Base-by-base conservation (phyloP, 2,797 vertebrate genomes). In the Lepus townsendii region DNA sequence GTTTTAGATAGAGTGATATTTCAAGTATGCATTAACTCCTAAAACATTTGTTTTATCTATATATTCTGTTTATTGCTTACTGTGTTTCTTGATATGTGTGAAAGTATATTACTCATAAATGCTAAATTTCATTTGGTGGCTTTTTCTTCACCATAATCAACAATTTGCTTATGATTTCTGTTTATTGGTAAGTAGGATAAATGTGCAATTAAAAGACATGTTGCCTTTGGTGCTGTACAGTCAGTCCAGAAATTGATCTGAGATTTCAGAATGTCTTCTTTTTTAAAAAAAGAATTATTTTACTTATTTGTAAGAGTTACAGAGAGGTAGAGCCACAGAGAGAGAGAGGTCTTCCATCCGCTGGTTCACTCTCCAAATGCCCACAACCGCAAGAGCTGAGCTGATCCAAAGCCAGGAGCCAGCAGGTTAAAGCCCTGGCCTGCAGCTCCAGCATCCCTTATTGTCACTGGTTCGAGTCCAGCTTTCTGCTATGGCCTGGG, bases 91-190 rank as follows among this genome's bases (percentile, higher is more conserved):
- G 27, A 79, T 89, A 72, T 30, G 1, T 11, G 30, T 72, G n/a
- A 60, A 73, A 52, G 8, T 86, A 27, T 32, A 38, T 65, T 90
- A 63, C 62, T 85, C 50, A 63, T 92, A 75, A 76, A 76, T 90
- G 83, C 42, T 93, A 86, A 90, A 76, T 95, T 93, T 82, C 8
- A 63, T 85, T 71, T 85, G 26, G 24, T 86, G 82, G 52, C 57
- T 93, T 90, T 72, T 62, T 84, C 84, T 68, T 68, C 85, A 75
- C 85, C 24, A 73, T 54, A 78, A 66, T 88, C 72, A 77, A 7
- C 9, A 82, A 38, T 69, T 90, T 83, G 47, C n/a, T 77, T 84
- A 11, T 66, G 50, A 66, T 80, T 75, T 30, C 14, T 90, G 47
- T 35, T 82, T 90, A 75, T 27, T 54, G 52, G 47, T 71, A 77